Conservation (phyloP, 2,113 vertebrate species). For the Paradisaea rubra region DNA sequence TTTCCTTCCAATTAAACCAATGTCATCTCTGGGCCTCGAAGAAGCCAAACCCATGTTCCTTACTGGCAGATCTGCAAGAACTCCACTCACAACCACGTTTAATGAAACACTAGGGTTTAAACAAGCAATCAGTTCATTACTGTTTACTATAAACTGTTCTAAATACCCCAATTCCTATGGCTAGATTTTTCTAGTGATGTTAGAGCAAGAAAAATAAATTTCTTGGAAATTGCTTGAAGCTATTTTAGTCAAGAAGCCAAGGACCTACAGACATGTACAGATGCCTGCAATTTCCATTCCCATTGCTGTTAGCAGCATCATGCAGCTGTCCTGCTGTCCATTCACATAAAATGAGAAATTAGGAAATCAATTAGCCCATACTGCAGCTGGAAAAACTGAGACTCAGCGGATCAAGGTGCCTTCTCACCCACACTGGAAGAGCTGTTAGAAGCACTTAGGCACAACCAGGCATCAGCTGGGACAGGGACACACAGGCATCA, state of each 20-base stretch:
- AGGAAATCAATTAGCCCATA: not conserved
- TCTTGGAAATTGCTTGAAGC: not conserved
- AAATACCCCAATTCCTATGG: not conserved
- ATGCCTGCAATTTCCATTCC: not conserved
- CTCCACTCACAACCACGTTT: rapidly evolving
- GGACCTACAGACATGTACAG: rapidly evolving
- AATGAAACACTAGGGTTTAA: not conserved
- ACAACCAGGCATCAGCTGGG: not conserved
- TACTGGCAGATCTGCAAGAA: not conserved
- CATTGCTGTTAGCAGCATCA: not conserved
- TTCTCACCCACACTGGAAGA: not conserved
- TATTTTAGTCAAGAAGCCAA: not conserved
- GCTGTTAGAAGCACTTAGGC: not conserved
- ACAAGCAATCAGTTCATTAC: not conserved
- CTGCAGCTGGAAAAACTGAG: not conserved
- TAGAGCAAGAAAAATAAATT: not conserved
- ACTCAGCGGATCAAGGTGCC: not conserved
- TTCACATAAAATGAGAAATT: not conserved
- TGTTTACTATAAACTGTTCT: not conserved
- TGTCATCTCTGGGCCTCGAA: not conserved
- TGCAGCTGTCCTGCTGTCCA: not conserved
- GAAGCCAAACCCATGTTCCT: not conserved
- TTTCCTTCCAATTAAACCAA: not conserved
- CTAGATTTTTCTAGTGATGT: not conserved
- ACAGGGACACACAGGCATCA: not conserved